phyloP scores from a whole-genome alignment of 2,797 vertebrate species.

The Amblyopsis hoosieri region DNA sequence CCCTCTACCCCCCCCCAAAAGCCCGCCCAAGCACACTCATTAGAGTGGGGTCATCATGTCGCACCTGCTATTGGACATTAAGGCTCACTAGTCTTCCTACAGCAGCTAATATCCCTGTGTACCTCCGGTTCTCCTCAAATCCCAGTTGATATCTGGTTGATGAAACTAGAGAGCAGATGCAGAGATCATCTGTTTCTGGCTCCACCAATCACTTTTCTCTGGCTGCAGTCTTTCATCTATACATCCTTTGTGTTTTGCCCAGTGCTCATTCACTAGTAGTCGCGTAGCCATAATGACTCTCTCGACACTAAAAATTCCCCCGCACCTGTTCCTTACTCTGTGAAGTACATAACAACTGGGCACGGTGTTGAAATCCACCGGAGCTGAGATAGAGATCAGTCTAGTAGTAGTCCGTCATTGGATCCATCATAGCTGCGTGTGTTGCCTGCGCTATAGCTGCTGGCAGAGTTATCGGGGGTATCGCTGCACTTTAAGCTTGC shows the following conservation, averaged over 20 bases:
- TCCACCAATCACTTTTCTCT: conserved; percentile 38
- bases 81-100: conserved; percentile 45
- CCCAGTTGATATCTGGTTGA: conserved; percentile 52
- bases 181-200: conserved; percentile 53
- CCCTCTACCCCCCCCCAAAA: conserved; percentile 18
- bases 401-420: conserved; percentile 19
- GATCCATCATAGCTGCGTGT: conserved; percentile 25
- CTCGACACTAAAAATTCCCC: conserved; percentile 35
- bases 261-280: conserved; percentile 9
- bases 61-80: conserved; percentile 70
- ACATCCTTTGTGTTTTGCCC: conserved; percentile 43
- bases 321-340: conserved; percentile 66
- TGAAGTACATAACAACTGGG: conserved; percentile 56
- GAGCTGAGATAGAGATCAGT: conserved; percentile 27
- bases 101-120: conserved; percentile 51
- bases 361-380: conserved; percentile 24
- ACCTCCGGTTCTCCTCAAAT: conserved; percentile 33
- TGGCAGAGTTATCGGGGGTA: conserved; percentile 18
- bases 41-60: conserved; percentile 45
- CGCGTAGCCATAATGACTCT: conserved; percentile 15
- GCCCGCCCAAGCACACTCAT: conserved; percentile 39
- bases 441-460: conserved; percentile 19
- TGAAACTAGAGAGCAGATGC: conserved; percentile 59
- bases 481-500: neutral
- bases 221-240: conserved; percentile 30